A percentile compares a stretch with the other conserved stretches of the same genome.
Conservation (phyloP, 2,797 vertebrate species). For the Urosaurus nigricauda region DNA sequence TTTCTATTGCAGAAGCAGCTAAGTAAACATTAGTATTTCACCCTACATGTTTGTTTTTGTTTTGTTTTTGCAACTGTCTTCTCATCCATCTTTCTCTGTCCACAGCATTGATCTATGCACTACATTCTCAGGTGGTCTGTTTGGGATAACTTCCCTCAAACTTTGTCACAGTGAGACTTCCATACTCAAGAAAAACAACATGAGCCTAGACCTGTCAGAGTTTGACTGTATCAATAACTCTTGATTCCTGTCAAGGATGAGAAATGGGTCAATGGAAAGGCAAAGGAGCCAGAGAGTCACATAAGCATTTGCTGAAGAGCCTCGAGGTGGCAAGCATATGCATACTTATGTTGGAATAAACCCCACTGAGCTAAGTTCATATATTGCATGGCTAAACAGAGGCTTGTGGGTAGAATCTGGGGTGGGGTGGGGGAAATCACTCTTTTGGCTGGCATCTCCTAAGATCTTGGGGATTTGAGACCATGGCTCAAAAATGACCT, state of each 20-base stretch:
- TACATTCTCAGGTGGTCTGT: conserved; percentile 47
- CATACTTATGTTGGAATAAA: too few relatives aligned
- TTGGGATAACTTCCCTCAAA: conserved; percentile 20
- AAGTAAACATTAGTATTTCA: conserved; percentile 9
- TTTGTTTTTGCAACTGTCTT: conserved; percentile 26
- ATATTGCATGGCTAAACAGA: neutral
- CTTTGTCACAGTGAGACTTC: conserved; percentile 8
- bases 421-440: neutral
- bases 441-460: neutral
- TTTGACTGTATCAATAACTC: conserved; percentile 6
- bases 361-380: neutral
- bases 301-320: neutral
- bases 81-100: conserved; percentile 71
- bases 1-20: conserved; percentile 14
- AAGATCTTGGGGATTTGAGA: neutral
- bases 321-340: neutral
- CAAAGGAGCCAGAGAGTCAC: neutral
- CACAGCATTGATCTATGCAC: conserved; percentile 45
- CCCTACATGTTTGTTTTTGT: conserved; percentile 6
- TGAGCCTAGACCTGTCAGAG: neutral
- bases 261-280: neutral
- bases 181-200: conserved; percentile 25
- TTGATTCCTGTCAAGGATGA: neutral
- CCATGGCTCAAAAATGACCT: neutral
- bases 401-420: neutral